Percentiles rank a stretch among this genome's conserved stretches.
Conservation (phyloP, 2,888 invertebrate species). For the Drosophila seclusa region DNA sequence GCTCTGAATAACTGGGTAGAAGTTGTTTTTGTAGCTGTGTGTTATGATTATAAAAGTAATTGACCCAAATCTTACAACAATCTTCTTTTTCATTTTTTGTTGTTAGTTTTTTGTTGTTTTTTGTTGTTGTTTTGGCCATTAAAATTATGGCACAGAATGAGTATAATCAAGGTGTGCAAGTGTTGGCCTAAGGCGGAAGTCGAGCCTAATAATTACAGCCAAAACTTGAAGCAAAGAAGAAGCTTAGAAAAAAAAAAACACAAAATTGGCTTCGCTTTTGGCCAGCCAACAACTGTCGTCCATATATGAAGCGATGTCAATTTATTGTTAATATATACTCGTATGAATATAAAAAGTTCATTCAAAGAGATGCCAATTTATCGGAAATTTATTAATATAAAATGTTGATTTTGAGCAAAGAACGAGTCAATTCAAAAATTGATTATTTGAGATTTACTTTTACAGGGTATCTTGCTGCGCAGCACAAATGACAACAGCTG, state of each 20-base stretch:
- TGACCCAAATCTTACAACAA: constrained; percentile 65
- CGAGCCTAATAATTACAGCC: constrained; percentile 1
- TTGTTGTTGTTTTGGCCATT: constrained; percentile 3
- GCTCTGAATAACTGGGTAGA: constrained; percentile 36
- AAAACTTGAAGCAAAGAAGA: not conserved
- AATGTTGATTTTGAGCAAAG: not conserved
- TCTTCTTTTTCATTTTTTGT: constrained; percentile 25
- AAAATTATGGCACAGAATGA: not conserved
- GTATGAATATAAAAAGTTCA: no score
- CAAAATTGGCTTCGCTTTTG: not conserved
- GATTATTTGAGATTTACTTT: not conserved
- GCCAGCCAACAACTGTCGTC: not conserved
- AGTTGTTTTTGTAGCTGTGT: constrained; percentile 42
- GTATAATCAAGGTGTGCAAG: constrained; percentile 11
- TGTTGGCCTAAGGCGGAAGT: constrained; percentile 6
- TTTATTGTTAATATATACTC: no score
- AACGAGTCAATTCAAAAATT: not conserved
- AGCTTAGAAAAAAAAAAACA: not conserved
- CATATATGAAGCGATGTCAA: not conserved
- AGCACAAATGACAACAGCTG: not conserved
- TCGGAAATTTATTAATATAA: no score
- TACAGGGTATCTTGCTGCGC: not conserved
- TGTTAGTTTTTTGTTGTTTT: not conserved
- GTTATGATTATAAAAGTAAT: constrained; percentile 73
- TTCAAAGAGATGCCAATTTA: not conserved